Conservation (phyloP, 2,888 invertebrate species). For the Unio delphinus region DNA sequence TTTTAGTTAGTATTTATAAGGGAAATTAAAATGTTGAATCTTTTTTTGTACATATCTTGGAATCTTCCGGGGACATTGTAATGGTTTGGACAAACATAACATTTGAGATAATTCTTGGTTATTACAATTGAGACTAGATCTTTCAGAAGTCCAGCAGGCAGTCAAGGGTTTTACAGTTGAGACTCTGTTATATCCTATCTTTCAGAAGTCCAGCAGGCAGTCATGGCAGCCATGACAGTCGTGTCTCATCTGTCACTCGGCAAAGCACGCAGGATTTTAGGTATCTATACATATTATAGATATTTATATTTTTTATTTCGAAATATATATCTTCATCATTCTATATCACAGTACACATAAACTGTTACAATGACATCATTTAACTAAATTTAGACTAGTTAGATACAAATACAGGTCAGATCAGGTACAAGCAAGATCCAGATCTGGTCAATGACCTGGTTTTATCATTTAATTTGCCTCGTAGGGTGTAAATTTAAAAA, state of each 20-base stretch:
- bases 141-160: conserved; percentile 44
- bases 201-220: conserved; percentile 45
- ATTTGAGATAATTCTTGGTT: no score
- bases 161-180: conserved; percentile 13
- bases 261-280: conserved; percentile 70
- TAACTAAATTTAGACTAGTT: neutral
- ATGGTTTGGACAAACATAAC: no score
- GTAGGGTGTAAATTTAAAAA: no score
- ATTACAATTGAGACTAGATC: neutral
- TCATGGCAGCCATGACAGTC: conserved; percentile 34
- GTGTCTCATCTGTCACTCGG: conserved; percentile 39
- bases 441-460: no score
- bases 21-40: no score
- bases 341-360: neutral
- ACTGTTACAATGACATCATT: neutral
- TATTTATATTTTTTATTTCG: neutral
- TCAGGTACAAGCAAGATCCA: neutral
- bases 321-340: neutral
- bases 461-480: no score
- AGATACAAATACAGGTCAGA: neutral
- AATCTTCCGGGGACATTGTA: no score
- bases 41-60: no score
- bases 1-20: no score
- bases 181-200: neutral
- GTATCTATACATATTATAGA: conserved; percentile 29